Percentiles rank a stretch among this genome's conserved stretches.
phyloP scores from a whole-genome alignment of 2,797 vertebrate genomes.

The Echeneis naucrates region DNA sequence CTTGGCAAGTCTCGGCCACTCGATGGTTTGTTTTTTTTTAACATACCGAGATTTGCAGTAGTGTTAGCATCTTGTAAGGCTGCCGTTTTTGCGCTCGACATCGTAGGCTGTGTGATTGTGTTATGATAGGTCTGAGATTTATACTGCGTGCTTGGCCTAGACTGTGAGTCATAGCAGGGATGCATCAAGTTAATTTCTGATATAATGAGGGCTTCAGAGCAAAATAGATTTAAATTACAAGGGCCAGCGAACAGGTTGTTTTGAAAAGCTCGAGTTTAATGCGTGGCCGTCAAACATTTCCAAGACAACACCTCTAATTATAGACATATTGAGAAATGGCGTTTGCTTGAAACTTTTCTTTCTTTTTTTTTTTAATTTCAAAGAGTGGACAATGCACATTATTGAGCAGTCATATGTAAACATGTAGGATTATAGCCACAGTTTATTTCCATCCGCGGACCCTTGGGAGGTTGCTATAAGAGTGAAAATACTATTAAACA shows the following conservation, averaged over 20 bases:
- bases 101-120: slow-evolving; percentile 56
- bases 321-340: slow-evolving; percentile 27
- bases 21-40: slow-evolving; percentile 1
- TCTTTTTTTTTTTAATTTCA: too few relatives aligned
- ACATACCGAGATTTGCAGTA: slow-evolving; percentile 3
- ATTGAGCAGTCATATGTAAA: too few relatives aligned
- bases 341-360: too few relatives aligned
- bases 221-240: slow-evolving; percentile 5
- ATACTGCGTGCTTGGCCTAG: slow-evolving; percentile 68
- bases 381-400: too few relatives aligned
- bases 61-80: slow-evolving; percentile 37
- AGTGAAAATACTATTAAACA: too few relatives aligned
- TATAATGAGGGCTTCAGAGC: neutral
- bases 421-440: too few relatives aligned
- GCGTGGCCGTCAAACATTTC: neutral
- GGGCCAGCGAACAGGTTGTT: slow-evolving; percentile 14
- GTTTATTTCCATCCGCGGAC: too few relatives aligned
- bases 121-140: slow-evolving; percentile 64
- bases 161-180: slow-evolving; percentile 65
- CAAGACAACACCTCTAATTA: neutral
- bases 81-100: slow-evolving; percentile 31
- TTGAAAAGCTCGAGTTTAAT: neutral
- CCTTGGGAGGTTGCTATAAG: too few relatives aligned
- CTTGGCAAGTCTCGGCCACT: slow-evolving; percentile 15
- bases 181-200: slow-evolving; percentile 49